These are phyloP conservation scores for Rhagophthalmus giganteus DNA, from an alignment of 2,888 invertebrate genomes.

Conservation along the genomic window DNA sequence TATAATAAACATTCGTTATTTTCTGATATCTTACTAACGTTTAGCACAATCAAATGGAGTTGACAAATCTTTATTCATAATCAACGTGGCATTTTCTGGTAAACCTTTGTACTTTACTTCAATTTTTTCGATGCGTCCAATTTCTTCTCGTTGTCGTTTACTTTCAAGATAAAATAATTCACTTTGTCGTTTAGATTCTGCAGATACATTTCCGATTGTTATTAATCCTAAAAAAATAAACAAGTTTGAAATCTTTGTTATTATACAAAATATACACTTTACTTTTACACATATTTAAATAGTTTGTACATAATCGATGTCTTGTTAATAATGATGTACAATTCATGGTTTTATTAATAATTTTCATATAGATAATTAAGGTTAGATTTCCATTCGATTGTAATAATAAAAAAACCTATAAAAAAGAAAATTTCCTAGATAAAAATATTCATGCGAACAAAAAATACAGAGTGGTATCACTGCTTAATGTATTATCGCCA, in stretches of 20 bases:
- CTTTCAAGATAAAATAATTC: slow-evolving; percentile 78
- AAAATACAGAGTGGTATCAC: no score
- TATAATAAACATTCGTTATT: no score
- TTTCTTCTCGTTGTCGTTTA: slow-evolving; percentile 68
- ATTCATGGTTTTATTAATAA: no score
- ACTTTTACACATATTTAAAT: no score
- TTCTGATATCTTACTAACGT: no score
- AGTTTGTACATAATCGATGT: not conserved
- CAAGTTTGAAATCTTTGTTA: no score
- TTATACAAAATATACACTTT: not conserved
- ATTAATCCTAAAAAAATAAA: slow-evolving; percentile 35
- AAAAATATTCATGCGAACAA: no score
- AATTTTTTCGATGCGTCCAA: slow-evolving; percentile 91
- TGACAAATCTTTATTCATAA: slow-evolving; percentile 91
- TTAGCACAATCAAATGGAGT: slow-evolving; percentile 91
- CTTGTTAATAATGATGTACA: not conserved
- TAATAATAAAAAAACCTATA: no score
- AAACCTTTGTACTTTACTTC: slow-evolving; percentile 77
- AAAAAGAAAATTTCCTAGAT: no score
- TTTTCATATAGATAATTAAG: no score
- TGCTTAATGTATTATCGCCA: no score
- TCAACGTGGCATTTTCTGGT: slow-evolving; percentile 71
- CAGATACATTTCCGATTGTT: slow-evolving; percentile 31
- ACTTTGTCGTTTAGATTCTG: slow-evolving; percentile 62
- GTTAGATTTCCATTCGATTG: no score